Base-by-base conservation (phyloP, 92 coral and sea anemone species). In the Heteractis magnifica region DNA sequence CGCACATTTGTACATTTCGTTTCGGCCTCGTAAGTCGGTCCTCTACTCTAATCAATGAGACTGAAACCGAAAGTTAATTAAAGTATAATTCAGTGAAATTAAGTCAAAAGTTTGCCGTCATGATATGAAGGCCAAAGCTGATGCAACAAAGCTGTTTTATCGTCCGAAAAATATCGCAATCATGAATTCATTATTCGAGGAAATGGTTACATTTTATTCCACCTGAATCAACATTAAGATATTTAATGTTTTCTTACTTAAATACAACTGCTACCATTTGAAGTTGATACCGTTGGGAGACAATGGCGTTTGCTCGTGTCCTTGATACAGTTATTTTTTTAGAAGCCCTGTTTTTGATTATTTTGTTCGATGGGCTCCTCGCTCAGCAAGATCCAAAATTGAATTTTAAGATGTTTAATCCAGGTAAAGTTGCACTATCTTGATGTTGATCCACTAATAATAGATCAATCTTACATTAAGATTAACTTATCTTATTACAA, bases 141-240 rank as follows among this genome's bases (percentile, higher is more conserved):
- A 23, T 3, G 18, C 71, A 78, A 78, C 51, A 78, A 78, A 78
- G 82, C 82, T 78, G 82, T 6, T 41, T 78, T 14, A 4, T 34
- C 8, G 21, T 78, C 56, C 23, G 58, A 58, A 56, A 56, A 78
- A 56, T 78, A 6, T 49, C 13, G 8, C 4, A 14, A 53, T 18
- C 10, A 55, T 23, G 51, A 62, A 1, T 62, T 62, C 9, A 62
- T 62, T n/a, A 8, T 11, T 9, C 9, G 7, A 10, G 19, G 19
- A 62, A 12, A 62, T 0, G 6, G 70, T 18, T 16, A 62, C 70
- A 62, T 62, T 62, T 6, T 62, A 1, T 23, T 8, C 34, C 82
- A 78, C 49, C 82, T 78, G 82, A 60, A 14, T 19, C 55, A 78
- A 78, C 70, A 62, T 9, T 18, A 62, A n/a, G 19, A 4, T 7